Conservation (phyloP, 2,113 vertebrate species). For the Mustelus asterias region DNA sequence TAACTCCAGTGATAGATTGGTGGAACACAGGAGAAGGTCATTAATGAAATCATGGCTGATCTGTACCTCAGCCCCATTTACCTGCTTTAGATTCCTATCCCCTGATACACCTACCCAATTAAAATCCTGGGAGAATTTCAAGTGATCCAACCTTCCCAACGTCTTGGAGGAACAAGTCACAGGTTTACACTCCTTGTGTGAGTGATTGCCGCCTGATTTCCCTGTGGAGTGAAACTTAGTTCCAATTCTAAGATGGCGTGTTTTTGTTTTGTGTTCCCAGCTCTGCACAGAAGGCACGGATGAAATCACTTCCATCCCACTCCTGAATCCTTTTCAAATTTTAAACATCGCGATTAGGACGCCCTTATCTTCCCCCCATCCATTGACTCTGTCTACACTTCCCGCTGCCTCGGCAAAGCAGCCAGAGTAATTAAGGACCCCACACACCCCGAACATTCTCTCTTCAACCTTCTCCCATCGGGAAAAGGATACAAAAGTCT, state of each 20-base stretch:
- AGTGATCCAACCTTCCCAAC: background rate
- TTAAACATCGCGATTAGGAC: no score
- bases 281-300: background rate
- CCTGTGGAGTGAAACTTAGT: background rate
- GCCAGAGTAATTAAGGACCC: no score
- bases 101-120: background rate
- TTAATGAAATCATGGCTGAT: background rate
- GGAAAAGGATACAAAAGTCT: no score
- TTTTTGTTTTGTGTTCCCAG: background rate
- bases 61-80: background rate
- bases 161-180: background rate
- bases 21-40: background rate
- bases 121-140: background rate
- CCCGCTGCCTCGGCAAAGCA: no score
- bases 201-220: background rate
- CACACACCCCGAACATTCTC: no score
- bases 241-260: background rate
- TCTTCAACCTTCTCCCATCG: no score
- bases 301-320: background rate
- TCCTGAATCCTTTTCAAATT: background rate
- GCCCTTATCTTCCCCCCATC: no score
- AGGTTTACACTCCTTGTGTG: background rate
- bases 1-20: background rate
- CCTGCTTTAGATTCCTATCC: background rate
- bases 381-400: no score